Percentiles rank a stretch among this genome's conserved stretches.
phyloP scores from a whole-genome alignment of 2,797 vertebrate species.

The Knipowitschia caucasica region DNA sequence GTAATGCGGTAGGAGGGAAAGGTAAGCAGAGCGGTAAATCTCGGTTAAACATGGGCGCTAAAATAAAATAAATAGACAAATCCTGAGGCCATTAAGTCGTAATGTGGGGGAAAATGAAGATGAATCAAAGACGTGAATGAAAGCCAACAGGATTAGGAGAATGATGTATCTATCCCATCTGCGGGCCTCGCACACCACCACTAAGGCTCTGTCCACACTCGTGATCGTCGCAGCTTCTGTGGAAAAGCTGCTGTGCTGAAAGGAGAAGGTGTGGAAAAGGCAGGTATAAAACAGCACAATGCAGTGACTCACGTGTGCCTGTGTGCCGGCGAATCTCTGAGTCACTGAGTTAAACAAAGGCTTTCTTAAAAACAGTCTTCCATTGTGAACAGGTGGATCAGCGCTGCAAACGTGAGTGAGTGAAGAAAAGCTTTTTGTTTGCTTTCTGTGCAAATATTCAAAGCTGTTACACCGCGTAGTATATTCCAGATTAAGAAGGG shows the following conservation, averaged over 20 bases:
- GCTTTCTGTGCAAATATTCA: not conserved
- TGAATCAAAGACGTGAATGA: constrained; percentile 50
- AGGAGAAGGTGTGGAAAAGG: not conserved
- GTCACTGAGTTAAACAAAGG: not conserved
- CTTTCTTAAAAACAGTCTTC: not conserved
- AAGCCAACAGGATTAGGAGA: constrained; percentile 55
- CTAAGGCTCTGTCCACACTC: constrained; percentile 3
- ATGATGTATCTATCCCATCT: constrained; percentile 58
- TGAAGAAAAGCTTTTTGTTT: not conserved
- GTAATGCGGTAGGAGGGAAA: constrained; percentile 40
- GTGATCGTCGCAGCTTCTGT: not conserved
- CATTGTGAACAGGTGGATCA: not conserved
- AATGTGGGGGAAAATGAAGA: constrained; percentile 52
- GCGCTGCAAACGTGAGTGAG: not conserved
- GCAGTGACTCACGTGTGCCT: not conserved
- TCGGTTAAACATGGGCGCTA: constrained; percentile 48
- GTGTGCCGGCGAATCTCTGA: not conserved
- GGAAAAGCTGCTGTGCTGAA: not conserved
- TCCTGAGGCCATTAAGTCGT: constrained; percentile 56
- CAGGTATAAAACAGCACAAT: not conserved
- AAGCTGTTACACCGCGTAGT: too few relatives aligned
- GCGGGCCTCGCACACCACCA: constrained; percentile 42
- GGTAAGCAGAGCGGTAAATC: constrained; percentile 40
- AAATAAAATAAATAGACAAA: constrained; percentile 60
- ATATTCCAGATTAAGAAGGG: too few relatives aligned